phyloP scores from a whole-genome alignment of 2,113 vertebrate genomes.

The Muntiacus muntjak region DNA sequence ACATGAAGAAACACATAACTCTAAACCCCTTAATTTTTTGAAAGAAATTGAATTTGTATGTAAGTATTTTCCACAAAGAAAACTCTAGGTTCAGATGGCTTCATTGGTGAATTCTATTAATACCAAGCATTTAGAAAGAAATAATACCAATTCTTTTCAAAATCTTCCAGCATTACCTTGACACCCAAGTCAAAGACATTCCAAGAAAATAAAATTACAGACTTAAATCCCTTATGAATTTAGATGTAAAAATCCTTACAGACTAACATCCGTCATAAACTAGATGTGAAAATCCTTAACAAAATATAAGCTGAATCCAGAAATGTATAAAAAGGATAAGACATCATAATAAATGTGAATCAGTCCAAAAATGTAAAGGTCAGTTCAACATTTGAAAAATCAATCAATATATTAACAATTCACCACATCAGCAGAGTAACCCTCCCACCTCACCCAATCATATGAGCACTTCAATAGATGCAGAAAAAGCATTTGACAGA shows the following conservation, averaged over 20 bases:
- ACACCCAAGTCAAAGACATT: not conserved
- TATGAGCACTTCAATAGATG: not conserved
- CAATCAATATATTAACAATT: not conserved
- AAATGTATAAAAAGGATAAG: not conserved
- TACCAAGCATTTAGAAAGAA: not conserved
- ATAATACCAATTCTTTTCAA: not conserved
- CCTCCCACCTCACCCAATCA: not conserved
- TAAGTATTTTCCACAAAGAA: not conserved
- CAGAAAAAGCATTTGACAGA: not conserved
- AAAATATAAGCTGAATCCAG: not conserved
- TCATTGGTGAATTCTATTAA: not conserved
- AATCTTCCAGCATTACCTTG: not conserved
- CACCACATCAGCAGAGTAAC: not conserved
- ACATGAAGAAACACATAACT: not conserved
- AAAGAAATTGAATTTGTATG: not conserved
- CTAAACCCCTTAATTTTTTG: not conserved
- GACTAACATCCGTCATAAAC: not conserved
- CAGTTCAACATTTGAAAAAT: not conserved
- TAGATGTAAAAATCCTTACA: not conserved
- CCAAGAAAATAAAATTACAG: not conserved
- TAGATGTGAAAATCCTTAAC: not conserved
- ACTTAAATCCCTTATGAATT: not conserved
- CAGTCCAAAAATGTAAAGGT: not conserved
- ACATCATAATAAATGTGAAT: not conserved
- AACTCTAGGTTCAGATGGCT: not conserved